phyloP scores from a whole-genome alignment of 2,797 vertebrate species.

The Masticophis lateralis region DNA sequence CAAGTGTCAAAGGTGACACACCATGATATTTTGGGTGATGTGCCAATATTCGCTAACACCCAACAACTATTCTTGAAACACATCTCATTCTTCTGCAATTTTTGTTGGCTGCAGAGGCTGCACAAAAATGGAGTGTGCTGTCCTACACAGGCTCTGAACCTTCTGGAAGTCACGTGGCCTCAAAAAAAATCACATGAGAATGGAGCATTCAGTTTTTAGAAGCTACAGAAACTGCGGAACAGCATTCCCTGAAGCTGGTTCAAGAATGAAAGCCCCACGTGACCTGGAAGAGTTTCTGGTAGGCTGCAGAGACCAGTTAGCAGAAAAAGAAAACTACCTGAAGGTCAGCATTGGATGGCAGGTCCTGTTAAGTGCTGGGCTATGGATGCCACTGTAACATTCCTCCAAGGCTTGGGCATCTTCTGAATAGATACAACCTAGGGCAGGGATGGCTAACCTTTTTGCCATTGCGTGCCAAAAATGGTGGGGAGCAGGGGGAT shows the following conservation, averaged over 20 bases:
- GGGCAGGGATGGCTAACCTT: too few relatives aligned
- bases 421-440: neutral
- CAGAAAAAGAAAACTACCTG: neutral
- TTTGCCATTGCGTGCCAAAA: too few relatives aligned
- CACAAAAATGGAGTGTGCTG: neutral
- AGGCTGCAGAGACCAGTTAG: neutral
- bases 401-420: neutral
- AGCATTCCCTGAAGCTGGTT: neutral
- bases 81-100: neutral
- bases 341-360: neutral
- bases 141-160: neutral
- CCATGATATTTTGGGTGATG: neutral
- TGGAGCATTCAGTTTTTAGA: neutral
- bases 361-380: neutral
- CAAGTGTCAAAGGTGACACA: neutral
- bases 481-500: too few relatives aligned
- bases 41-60: neutral
- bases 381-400: neutral
- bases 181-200: neutral
- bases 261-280: neutral
- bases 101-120: neutral
- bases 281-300: neutral
- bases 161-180: neutral
- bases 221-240: neutral
- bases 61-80: neutral